A percentile compares a stretch with the other conserved stretches of the same genome.
Conservation (phyloP, 92 coral and sea anemone species). For the Siderastrea siderea region DNA sequence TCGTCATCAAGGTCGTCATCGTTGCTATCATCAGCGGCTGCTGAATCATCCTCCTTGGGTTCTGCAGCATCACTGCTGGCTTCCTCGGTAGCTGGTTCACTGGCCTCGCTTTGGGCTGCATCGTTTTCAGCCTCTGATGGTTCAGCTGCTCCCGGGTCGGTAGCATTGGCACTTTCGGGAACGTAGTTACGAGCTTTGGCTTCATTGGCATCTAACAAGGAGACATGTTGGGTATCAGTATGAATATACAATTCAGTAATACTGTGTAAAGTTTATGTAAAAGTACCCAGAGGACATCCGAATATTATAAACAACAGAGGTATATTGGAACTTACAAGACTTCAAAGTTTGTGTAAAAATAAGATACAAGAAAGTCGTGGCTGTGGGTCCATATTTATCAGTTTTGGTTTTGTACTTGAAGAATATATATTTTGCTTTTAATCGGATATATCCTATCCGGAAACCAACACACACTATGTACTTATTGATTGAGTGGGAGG, state of each 20-base stretch:
- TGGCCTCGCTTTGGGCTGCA: conserved; percentile 46
- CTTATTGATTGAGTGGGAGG: too few species aligned
- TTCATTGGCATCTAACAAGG: conserved; percentile 38
- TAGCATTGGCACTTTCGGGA: conserved; percentile 58
- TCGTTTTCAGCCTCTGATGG: conserved; percentile 56
- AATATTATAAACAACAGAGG: too few species aligned
- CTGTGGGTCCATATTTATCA: too few species aligned
- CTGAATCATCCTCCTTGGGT: conserved; percentile 46
- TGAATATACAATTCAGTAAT: not conserved
- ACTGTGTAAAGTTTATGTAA: not conserved
- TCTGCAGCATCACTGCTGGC: conserved; percentile 34
- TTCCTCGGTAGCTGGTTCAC: conserved; percentile 41
- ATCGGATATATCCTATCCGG: too few species aligned
- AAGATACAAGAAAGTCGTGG: too few species aligned
- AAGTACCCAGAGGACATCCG: too few species aligned
- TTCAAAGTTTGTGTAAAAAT: too few species aligned
- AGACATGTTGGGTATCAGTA: not conserved
- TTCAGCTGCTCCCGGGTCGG: conserved; percentile 51
- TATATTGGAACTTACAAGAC: too few species aligned
- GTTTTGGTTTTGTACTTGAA: too few species aligned
- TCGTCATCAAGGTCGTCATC: conserved; percentile 61
- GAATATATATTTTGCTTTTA: too few species aligned
- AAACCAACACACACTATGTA: too few species aligned
- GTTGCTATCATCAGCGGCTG: conserved; percentile 37
- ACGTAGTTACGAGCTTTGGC: conserved; percentile 56